Base-by-base conservation (phyloP, 2,113 vertebrate species). In the Barnardius zonarius region DNA sequence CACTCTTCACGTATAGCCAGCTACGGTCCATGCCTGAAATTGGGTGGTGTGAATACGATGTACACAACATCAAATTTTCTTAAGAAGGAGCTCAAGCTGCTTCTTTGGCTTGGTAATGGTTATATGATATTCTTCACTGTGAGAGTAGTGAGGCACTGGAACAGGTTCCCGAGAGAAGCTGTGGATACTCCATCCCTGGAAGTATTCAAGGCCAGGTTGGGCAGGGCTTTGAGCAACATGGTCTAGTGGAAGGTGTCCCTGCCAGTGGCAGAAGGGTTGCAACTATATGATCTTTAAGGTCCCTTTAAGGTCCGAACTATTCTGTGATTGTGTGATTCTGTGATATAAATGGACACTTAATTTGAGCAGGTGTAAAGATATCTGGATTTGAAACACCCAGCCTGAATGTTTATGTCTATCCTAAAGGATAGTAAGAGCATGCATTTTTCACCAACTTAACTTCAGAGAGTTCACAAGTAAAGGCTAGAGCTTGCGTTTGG, bases 1-100 rank as follows among this genome's bases (percentile, higher is more conserved):
- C 66, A 33, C 12, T 33, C 31, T 57, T 75, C 22, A 9, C 16
- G 4, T 30, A 43, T n/a, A 39, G 13, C 33, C 76, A 30, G 13
- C 27, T 31, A 11, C 27, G 10, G n/a, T 28, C 46, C 24, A 3
- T 44, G 35, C 41, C 49, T 73, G 33, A 64, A 43, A 22, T 10
- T 2, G 5, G 27, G 52, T n/a, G 57, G 1, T 79, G 20, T 2
- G 1, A 73, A 17, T n/a, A 13, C 8, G 3, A 1, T 28, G 4
- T n/a, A 25, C 13, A 37, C 14, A 64, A 8, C 25, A 17, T 33
- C 17, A n/a, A 1, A 12, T 44, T 72, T 90, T 46, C 30, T 4
- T 59, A 49, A 44, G 46, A 66, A 62, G 55, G 49, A 63, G 28
- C 7, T 81, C 41, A 70, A 19, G 35, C 54, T 39, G 7, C 17